These are phyloP conservation scores for Ridgeia piscesae DNA, from an alignment of 1,140 invertebrate species.

Conservation along the genomic window DNA sequence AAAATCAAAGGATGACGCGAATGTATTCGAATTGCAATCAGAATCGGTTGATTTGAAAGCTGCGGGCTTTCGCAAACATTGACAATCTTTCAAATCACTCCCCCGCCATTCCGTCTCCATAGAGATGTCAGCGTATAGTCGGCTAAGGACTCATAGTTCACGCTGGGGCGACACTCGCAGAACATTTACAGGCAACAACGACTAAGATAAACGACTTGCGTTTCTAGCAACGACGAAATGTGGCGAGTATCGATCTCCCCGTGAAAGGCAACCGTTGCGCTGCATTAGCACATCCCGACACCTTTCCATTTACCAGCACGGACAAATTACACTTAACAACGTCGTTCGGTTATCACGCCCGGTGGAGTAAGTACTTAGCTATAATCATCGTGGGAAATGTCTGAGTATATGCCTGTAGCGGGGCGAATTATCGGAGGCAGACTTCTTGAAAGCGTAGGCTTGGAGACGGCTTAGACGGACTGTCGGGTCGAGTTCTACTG, in stretches of 20 bases:
- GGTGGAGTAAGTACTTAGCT: background rate
- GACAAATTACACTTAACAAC: too few species aligned
- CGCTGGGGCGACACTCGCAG: background rate
- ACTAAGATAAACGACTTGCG: background rate
- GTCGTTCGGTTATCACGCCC: too few species aligned
- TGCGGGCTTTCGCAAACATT: background rate
- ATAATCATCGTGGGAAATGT: background rate
- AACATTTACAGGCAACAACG: background rate
- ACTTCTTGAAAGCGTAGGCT: background rate
- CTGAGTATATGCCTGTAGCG: background rate
- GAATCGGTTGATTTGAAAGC: too few species aligned
- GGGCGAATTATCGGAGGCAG: background rate
- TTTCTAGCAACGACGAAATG: background rate
- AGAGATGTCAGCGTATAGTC: background rate
- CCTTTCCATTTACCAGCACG: too few species aligned
- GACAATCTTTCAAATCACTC: background rate
- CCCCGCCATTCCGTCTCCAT: background rate
- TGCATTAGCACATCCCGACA: background rate
- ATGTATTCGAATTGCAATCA: too few species aligned
- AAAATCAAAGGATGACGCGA: too few species aligned
- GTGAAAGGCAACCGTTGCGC: background rate
- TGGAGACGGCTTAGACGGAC: background rate
- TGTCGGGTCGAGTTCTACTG: background rate
- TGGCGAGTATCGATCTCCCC: background rate
- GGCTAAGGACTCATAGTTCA: background rate